Evolutionary conservation across 1,140 invertebrate species (phyloP).

Genomic region (fruit fly (Drosophila melanogaster)): DNA sequence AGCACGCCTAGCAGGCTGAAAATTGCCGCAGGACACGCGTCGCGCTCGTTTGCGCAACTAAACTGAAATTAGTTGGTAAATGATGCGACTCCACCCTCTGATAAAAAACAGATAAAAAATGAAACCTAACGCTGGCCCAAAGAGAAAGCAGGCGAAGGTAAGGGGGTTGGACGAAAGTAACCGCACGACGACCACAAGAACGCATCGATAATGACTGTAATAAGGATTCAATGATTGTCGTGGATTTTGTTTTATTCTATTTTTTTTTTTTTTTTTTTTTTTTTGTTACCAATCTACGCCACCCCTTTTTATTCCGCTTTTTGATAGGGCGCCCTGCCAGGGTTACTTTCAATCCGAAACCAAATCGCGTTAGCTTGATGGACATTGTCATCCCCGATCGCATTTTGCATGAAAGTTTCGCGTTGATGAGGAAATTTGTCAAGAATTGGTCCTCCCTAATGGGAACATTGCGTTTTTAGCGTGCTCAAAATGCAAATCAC

Average conservation of each 20-base stretch:
- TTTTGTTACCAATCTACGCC: slow-evolving; percentile 30
- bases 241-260: slow-evolving; percentile 58
- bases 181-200: slow-evolving; percentile 58
- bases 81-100: slow-evolving; percentile 53
- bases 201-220: slow-evolving; percentile 77
- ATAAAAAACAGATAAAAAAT: slow-evolving; percentile 68
- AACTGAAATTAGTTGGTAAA: slow-evolving; percentile 81
- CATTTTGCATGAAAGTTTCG: slow-evolving; percentile 65
- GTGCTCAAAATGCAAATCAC: slow-evolving; percentile 63
- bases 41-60: slow-evolving; percentile 77
- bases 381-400: slow-evolving; percentile 29
- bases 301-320: slow-evolving; percentile 52
- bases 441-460: slow-evolving; percentile 11
- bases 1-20: slow-evolving; percentile 58
- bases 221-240: slow-evolving; percentile 82
- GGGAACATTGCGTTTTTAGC: slow-evolving; percentile 21
- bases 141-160: not conserved
- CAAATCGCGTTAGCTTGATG: slow-evolving; percentile 46
- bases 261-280: slow-evolving; percentile 45
- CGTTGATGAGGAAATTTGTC: slow-evolving; percentile 30
- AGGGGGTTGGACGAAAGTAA: slow-evolving; percentile 17
- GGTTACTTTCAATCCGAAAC: slow-evolving; percentile 39
- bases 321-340: slow-evolving; percentile 63
- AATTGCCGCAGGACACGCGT: slow-evolving; percentile 79
- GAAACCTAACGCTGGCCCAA: slow-evolving; percentile 49